Evolutionary conservation across 2,888 invertebrate genomes (phyloP), one percentile per base, ranked within the genome.

Genomic region (Morpho achilles): DNA sequence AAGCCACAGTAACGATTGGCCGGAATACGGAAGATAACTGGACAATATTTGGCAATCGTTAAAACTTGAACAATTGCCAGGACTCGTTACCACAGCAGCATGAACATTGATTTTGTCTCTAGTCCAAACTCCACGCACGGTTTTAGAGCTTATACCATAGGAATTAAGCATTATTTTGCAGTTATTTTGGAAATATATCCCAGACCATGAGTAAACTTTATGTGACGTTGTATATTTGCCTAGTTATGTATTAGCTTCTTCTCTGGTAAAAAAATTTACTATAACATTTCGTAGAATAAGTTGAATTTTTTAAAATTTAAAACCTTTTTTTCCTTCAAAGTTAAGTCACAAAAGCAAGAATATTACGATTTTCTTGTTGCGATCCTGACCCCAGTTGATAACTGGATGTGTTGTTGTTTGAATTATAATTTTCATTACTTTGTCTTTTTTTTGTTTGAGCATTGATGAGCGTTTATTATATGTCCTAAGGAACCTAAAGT

Each of bases 41-140:
- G 8, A 39, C 43, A 56, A 51, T 39, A 48, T 56, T 53, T 53
- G 53, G 53, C 58, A 50, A 52, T 45, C 40, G 48, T 53, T 49
- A 43, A 23, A 43, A 53, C 53, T 60, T 60, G 60, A 60, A 56
- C 60, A 53, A 56, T 44, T 60, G 60, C 56, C 60, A 60, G 53
- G 42, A 44, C 16, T 39, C 53, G 50, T 56, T 46, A 56, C 49
- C 40, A 23, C 56, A 46, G n/a, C 56, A 10, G 49, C 47, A 50
- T 32, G 42, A 47, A 51, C 56, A 60, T 56, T 60, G 56, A 60
- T 60, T 60, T 56, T 56, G 52, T 32, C 32, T 51, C 51, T 22
- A 42, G 9, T 22, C 42, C 16, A 39, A 8, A 32, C 46, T 42
- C 39, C 16, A 8, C 40, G 41, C n/a, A 7, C 44, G 7, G 42